Base-by-base conservation (phyloP, 1,140 invertebrate species). In the Papilio dardanus region DNA sequence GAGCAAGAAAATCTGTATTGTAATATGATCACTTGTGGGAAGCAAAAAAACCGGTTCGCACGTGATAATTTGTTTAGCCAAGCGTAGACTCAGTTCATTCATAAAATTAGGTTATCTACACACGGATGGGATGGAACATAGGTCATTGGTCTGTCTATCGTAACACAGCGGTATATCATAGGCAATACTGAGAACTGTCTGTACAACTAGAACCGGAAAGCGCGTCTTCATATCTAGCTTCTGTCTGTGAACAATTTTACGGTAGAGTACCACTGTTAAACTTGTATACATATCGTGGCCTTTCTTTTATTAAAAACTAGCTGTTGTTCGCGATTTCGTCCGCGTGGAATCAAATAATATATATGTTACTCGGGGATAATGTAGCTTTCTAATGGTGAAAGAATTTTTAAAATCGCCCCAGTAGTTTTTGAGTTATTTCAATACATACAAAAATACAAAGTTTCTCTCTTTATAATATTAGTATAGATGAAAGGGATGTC, bases 101-200 rank as follows among this genome's bases (percentile, higher is more conserved):
- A 62, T 62, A 62, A 62, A 62, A 28, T 28, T 28, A 62, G 54
- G 54, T 62, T 62, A 62, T 62, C 12, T 10, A 14, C 30, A 30
- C 54, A 62, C 14, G 50, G 24, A 54, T 54, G 14, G 8, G 21
- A 54, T 54, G 8, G 46, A 54, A 54, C 21, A 12, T 24, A 54
- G 21, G 16, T 54, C 21, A 2, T 54, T 62, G 24, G 12, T 28
- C 54, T 16, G 24, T 62, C 24, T 3, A 3, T 28, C 30, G 16
- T n/a, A 28, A 62, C 54, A 16, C 12, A 28, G 54, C 54, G 28
- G 54, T 28, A 14, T 28, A 62, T 30, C 54, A 62, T 19, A 50
- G n/a, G 1, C 12, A 62, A 62, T 62, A 62, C 24, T 1, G 21
- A 28, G 54, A 62, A 62, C 54, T 30, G 24, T 14, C 8, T 24